Conservation (phyloP, 1,140 invertebrate species). For the Hormaphis cornu region DNA sequence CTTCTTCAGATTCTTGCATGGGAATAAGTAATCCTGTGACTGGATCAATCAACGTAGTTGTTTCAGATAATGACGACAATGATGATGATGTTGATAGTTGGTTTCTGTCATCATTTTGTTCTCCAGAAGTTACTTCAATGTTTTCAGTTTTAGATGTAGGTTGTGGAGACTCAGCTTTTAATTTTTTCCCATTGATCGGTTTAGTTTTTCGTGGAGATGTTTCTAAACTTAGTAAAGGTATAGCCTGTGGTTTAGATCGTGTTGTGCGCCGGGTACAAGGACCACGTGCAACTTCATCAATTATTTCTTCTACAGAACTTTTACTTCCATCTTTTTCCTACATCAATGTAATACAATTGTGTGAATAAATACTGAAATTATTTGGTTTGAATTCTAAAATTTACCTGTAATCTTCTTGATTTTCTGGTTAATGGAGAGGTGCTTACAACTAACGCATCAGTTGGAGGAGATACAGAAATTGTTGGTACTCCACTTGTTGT, state of each 20-base stretch:
- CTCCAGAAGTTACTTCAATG: background rate
- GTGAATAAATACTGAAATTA: background rate
- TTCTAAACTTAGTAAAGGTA: conserved; percentile 18
- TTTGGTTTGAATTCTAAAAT: background rate
- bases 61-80: conserved; percentile 45
- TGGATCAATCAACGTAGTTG: conserved; percentile 60
- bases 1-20: conserved; percentile 62
- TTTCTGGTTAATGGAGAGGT: conserved; percentile 59
- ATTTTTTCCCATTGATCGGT: conserved; percentile 20
- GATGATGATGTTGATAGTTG: conserved; percentile 4
- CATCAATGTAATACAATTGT: background rate
- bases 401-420: conserved; percentile 56
- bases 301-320: conserved; percentile 70
- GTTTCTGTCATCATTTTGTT: conserved; percentile 25
- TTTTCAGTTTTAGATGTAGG: conserved; percentile 2
- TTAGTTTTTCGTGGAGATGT: conserved; percentile 14
- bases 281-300: conserved; percentile 59
- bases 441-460: conserved; percentile 37
- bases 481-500: conserved; percentile 37
- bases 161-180: conserved; percentile 23
- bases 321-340: conserved; percentile 62
- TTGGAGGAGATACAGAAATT: conserved; percentile 41
- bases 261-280: conserved; percentile 25
- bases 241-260: conserved; percentile 3
- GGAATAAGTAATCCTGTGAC: conserved; percentile 64